Base-by-base conservation (phyloP, 35 echinoderm and acorn worm genomes). In the Diadema setosum region DNA sequence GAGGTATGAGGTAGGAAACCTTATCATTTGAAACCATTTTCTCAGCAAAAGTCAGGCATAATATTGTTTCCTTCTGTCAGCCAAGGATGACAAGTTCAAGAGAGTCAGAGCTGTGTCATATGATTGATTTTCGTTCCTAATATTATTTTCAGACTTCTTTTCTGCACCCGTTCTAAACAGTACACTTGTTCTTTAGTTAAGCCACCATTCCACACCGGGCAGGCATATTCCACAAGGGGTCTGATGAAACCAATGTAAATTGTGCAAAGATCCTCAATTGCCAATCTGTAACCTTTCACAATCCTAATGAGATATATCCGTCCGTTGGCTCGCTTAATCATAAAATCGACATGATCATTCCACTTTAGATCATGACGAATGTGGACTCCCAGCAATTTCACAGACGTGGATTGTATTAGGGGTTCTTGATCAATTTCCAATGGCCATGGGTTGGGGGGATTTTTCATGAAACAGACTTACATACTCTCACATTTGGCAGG, bases 401-500 rank as follows among this genome's bases (percentile, higher is more conserved):
- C n/a, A n/a, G n/a, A n/a, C 5, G 20, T 7, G 39, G 24, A 74
- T 74, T 74, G 67, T 36, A 35, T 74, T 35, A 31, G 32, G 15
- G 67, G 67, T 35, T 74, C 27, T 9, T 35, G 5, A 35, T 74
- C 26, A 35, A 74, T 27, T 20, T 30, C 20, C 39, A 74, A 35
- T 27, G 39, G 39, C 0, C 5, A 11, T 34, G 67, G 67, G 11
- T 74, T 36, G 35, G 67, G 67, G 25, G 67, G 67, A 3, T 20
- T 74, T 39, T 74, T 74, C 67, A 74, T 78, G 23, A 87, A 87
- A 78, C 69, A 87, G 15, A 81, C 48, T 45, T 89, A 49, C 8
- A 89, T 52, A 30, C 42, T 73, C 52, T 89, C 70, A 81, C 86
- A 89, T 73, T 89, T 89, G 3, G 42, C 0, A 89, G 86, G 89